Conservation (phyloP, 2,888 invertebrate genomes). For the Heteropelma amictum region DNA sequence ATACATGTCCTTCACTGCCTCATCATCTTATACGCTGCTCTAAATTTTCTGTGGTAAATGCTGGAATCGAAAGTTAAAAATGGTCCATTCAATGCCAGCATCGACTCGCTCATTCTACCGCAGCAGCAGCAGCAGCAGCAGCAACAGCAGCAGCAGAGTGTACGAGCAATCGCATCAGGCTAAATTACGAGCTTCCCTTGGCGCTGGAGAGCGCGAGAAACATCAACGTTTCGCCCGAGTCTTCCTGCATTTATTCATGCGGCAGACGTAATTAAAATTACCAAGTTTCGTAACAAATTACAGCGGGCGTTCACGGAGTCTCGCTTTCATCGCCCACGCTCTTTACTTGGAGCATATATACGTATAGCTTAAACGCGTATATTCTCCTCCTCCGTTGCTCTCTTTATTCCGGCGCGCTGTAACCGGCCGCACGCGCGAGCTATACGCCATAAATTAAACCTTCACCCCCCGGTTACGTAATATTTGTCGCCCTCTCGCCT, state of each 20-base stretch:
- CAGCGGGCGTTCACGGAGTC: constrained; percentile 24
- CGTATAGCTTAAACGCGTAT: too few relatives aligned
- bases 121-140: constrained; percentile 3
- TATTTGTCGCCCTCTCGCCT: constrained; percentile 26
- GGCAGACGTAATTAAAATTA: constrained; percentile 60
- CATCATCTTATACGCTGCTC: too few relatives aligned
- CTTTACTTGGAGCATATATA: too few relatives aligned
- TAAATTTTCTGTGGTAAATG: too few relatives aligned
- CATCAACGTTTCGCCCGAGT: too few relatives aligned
- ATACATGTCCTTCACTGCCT: too few relatives aligned
- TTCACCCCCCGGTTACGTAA: constrained; percentile 1
- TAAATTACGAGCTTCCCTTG: constrained; percentile 45
- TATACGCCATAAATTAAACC: constrained; percentile 51
- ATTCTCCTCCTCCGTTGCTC: constrained; percentile 3
- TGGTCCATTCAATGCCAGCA: constrained; percentile 38
- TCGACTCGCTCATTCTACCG: constrained; percentile 7
- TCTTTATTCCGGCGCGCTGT: background rate
- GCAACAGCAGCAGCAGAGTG: too few relatives aligned
- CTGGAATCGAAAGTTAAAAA: too few relatives aligned
- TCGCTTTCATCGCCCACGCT: background rate
- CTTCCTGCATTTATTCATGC: constrained; percentile 58
- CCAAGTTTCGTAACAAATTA: constrained; percentile 58
- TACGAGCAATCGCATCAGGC: too few relatives aligned
- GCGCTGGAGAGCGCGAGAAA: background rate
- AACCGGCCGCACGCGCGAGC: constrained; percentile 45